Evolutionary conservation across 2,888 invertebrate genomes (phyloP).

Genomic region (Eupithecia centaureata): DNA sequence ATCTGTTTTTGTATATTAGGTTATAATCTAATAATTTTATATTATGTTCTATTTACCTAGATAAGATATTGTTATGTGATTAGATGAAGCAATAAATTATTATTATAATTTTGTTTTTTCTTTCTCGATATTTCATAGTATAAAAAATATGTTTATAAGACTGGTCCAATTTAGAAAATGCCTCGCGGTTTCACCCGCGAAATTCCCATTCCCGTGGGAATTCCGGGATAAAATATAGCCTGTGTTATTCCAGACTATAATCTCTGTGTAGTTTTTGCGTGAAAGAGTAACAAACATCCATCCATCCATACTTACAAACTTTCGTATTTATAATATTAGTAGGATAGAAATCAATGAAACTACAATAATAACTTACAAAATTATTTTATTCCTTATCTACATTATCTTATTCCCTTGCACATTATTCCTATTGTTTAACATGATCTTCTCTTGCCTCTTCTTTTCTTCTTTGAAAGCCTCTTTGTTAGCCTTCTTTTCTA

Average conservation of each 20-base stretch:
- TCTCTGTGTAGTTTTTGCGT: no score
- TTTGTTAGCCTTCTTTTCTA: constrained; percentile 92
- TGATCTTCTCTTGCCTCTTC: constrained; percentile 90
- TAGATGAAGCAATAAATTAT: constrained; percentile 30
- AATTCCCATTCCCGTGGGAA: no score
- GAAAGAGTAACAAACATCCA: no score
- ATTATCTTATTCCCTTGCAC: constrained; percentile 88
- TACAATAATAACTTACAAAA: constrained; percentile 37
- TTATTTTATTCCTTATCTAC: constrained; percentile 50
- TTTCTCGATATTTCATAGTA: not conserved
- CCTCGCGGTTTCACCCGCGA: no score
- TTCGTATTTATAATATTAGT: no score
- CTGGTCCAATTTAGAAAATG: not conserved
- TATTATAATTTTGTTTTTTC: constrained; percentile 10
- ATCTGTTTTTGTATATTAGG: constrained; percentile 35
- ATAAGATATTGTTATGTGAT: constrained; percentile 25
- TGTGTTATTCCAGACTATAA: no score
- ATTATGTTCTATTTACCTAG: constrained; percentile 23
- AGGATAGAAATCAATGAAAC: constrained; percentile 37
- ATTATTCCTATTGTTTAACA: constrained; percentile 89
- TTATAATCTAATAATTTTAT: constrained; percentile 19
- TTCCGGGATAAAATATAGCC: no score
- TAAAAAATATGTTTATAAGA: not conserved
- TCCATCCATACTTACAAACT: no score
- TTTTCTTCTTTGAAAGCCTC: constrained; percentile 94